A percentile compares a stretch with the other conserved stretches of the same genome.
These are phyloP conservation scores for Drosophila elegans DNA, from an alignment of 1,140 invertebrate genomes.

Conservation along the genomic window DNA sequence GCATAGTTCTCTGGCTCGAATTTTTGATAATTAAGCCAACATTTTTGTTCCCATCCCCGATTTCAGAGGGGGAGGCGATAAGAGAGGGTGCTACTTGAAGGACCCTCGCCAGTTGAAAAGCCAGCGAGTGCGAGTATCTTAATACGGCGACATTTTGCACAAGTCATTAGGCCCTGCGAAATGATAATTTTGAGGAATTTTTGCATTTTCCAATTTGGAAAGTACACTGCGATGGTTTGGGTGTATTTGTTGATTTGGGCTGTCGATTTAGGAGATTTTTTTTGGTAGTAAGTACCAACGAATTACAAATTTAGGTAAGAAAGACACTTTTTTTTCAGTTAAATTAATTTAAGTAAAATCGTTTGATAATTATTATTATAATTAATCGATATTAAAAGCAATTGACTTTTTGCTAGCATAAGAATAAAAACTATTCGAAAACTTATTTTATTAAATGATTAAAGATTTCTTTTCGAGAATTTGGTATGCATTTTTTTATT, in stretches of 20 bases:
- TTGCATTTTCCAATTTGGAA: constrained; percentile 53
- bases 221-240: constrained; percentile 23
- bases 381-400: too few relatives aligned
- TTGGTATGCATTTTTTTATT: too few relatives aligned
- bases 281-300: neutral
- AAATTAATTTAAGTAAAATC: too few relatives aligned
- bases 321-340: too few relatives aligned
- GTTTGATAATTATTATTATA: too few relatives aligned
- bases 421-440: too few relatives aligned
- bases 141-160: constrained; percentile 61
- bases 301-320: too few relatives aligned
- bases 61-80: constrained; percentile 1
- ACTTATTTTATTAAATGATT: too few relatives aligned
- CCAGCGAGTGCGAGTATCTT: constrained; percentile 33
- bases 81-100: constrained; percentile 12
- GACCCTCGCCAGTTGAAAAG: neutral
- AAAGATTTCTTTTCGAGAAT: too few relatives aligned
- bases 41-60: constrained; percentile 35
- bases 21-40: constrained; percentile 74
- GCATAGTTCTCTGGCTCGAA: constrained; percentile 34
- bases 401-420: too few relatives aligned
- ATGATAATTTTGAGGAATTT: constrained; percentile 74
- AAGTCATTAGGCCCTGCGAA: constrained; percentile 68
- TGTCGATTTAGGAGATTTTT: too few relatives aligned
- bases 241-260: neutral